phyloP scores from a whole-genome alignment of 2,797 vertebrate species.

The Huso huso region DNA sequence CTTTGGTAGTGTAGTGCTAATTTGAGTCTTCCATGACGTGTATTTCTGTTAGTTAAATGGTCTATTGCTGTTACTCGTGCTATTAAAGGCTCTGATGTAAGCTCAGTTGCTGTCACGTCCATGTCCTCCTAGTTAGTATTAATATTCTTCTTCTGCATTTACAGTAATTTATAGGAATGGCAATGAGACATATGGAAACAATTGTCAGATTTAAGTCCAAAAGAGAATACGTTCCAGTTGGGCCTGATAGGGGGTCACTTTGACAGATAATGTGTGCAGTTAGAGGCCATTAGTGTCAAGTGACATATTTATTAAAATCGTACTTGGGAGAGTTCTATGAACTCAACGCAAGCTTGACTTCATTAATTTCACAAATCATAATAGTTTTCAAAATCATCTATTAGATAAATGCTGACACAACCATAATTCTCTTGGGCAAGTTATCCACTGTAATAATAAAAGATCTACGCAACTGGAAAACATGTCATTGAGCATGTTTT shows the following conservation, averaged over 20 bases:
- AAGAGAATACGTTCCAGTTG: not conserved
- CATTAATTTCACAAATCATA: too few species aligned
- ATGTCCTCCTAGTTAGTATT: not conserved
- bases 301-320: not conserved
- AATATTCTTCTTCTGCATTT: not conserved
- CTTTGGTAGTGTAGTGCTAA: not conserved
- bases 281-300: slow-evolving; percentile 34
- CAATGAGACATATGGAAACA: slow-evolving; percentile 13
- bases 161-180: slow-evolving; percentile 7
- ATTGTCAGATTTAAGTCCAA: slow-evolving; percentile 8
- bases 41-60: slow-evolving; percentile 1
- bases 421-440: too few species aligned
- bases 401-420: too few species aligned
- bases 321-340: not conserved
- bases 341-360: too few species aligned
- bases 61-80: slow-evolving; percentile 6
- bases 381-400: too few species aligned
- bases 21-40: not conserved
- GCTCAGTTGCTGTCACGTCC: not conserved
- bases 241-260: slow-evolving; percentile 47
- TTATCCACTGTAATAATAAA: too few species aligned
- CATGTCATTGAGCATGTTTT: too few species aligned
- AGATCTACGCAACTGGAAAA: too few species aligned
- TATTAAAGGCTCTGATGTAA: not conserved
- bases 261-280: slow-evolving; percentile 37